Percentiles rank a stretch among this genome's conserved stretches.
phyloP scores from a whole-genome alignment of 2,113 vertebrate genomes.

The Vimba vimba region DNA sequence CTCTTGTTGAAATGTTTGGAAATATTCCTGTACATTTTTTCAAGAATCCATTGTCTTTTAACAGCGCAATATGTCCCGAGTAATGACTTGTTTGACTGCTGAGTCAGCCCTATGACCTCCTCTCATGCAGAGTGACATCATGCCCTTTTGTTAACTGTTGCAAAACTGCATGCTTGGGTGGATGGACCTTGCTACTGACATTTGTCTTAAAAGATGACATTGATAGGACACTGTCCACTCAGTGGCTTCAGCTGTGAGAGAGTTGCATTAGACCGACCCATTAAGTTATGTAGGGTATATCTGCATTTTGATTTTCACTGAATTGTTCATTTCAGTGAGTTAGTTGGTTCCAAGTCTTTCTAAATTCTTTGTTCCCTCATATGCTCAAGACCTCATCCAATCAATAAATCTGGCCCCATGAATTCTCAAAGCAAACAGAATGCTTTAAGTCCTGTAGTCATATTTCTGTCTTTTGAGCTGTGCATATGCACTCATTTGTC shows the following conservation, averaged over 20 bases:
- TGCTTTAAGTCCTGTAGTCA: background rate
- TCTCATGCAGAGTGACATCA: slow-evolving; percentile 42
- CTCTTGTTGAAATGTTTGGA: slow-evolving; percentile 27
- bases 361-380: background rate
- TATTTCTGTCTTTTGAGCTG: background rate
- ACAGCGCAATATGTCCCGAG: slow-evolving; percentile 9
- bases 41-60: slow-evolving; percentile 21
- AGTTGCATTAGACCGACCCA: background rate
- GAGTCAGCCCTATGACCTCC: slow-evolving; percentile 42
- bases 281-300: background rate
- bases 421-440: background rate
- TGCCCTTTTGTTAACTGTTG: slow-evolving; percentile 28
- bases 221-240: slow-evolving; percentile 30
- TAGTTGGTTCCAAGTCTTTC: slow-evolving; percentile 1
- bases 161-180: slow-evolving; percentile 28
- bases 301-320: background rate
- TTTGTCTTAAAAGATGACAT: slow-evolving; percentile 42
- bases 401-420: background rate
- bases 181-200: slow-evolving; percentile 32
- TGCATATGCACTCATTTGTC: background rate
- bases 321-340: background rate
- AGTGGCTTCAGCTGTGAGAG: background rate
- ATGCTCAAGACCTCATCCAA: background rate
- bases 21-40: background rate
- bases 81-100: slow-evolving; percentile 23